Evolutionary conservation across 2,888 invertebrate species (phyloP).

Genomic region (Aphodius sticticus): DNA sequence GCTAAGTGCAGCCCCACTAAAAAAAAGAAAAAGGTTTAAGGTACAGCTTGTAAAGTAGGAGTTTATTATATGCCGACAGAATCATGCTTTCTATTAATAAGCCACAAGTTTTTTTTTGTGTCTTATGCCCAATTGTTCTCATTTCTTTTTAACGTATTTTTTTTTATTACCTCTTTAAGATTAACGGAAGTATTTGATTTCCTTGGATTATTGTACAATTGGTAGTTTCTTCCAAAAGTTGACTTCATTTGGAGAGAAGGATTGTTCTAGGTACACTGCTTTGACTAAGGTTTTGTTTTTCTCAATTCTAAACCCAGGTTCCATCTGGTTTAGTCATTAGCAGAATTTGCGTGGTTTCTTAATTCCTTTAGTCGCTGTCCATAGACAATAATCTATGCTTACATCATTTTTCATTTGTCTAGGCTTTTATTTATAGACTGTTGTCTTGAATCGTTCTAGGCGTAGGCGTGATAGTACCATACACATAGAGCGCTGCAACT

Average conservation of each 20-base stretch:
- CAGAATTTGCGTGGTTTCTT: neutral
- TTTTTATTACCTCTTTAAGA: neutral
- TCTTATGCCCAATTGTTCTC: neutral
- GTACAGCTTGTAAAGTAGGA: no score
- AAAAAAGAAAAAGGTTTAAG: no score
- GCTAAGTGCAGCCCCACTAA: no score
- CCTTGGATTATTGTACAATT: neutral
- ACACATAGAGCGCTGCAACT: no score
- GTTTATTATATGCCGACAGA: no score
- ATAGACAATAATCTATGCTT: neutral
- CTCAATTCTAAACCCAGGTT: neutral
- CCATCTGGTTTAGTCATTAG: neutral
- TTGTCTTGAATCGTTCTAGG: neutral
- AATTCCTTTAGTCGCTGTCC: neutral
- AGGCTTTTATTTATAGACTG: neutral
- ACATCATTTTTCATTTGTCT: neutral
- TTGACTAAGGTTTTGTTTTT: neutral
- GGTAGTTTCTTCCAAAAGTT: neutral
- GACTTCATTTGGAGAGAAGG: neutral
- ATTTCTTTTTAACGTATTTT: neutral
- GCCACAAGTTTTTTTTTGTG: no score
- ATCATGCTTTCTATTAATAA: no score
- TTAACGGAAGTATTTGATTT: neutral
- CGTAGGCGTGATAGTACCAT: no score
- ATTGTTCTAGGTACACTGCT: neutral